phyloP scores from a whole-genome alignment of 2,113 vertebrate species.

The Centrocercus urophasianus region DNA sequence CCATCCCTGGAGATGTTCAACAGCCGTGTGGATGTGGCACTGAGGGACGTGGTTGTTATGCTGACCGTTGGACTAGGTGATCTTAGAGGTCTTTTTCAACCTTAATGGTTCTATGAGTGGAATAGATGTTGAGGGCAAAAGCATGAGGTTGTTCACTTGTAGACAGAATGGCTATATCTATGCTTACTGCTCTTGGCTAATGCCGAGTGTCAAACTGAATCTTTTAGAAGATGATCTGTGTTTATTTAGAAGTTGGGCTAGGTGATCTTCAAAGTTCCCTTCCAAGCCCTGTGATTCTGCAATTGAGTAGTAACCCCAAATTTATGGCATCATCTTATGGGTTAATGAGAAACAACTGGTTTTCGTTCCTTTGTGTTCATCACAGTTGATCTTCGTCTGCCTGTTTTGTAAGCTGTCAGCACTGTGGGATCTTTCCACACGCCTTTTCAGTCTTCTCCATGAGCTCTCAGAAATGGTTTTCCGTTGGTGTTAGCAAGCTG shows the following conservation, averaged over 20 bases:
- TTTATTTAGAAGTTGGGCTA: not conserved
- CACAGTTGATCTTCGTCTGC: not conserved
- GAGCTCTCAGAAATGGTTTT: not conserved
- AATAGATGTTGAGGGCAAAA: not conserved
- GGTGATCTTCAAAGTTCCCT: too few species aligned
- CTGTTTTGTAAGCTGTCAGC: not conserved
- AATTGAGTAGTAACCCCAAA: not conserved
- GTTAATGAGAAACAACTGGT: not conserved
- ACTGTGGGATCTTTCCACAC: not conserved
- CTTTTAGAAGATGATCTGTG: not conserved
- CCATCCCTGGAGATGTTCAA: too few species aligned
- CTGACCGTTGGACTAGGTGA: too few species aligned
- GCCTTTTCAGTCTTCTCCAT: not conserved
- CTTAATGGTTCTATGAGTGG: too few species aligned
- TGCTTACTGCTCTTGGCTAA: not conserved
- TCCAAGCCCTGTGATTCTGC: not conserved
- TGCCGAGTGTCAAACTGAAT: not conserved
- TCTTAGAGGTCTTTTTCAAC: too few species aligned
- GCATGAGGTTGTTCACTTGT: fast-evolving
- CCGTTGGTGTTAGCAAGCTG: not conserved
- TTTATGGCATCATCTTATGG: not conserved
- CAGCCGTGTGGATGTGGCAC: too few species aligned
- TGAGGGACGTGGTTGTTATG: too few species aligned
- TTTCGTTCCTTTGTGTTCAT: not conserved
- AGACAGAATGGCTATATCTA: not conserved